phyloP scores from a whole-genome alignment of 1,140 invertebrate genomes.

The Listronotus oregonensis region DNA sequence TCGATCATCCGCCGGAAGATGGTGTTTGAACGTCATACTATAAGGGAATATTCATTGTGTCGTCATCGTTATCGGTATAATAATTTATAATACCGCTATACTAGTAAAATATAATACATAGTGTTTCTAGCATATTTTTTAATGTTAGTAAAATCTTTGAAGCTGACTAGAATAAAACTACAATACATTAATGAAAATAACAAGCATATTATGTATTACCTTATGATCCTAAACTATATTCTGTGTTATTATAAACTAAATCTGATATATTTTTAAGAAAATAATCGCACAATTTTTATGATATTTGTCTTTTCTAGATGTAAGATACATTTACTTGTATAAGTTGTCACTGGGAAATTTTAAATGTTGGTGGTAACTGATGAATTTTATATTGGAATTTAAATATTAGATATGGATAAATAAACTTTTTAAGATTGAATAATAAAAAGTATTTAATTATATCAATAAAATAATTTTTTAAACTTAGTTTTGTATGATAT shows the following conservation, averaged over 20 bases:
- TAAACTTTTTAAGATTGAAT: background rate
- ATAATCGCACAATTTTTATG: conserved; percentile 30
- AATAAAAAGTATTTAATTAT: background rate
- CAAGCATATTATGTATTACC: background rate
- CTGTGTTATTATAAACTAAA: conserved; percentile 24
- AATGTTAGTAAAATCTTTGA: no score
- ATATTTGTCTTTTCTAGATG: conserved; percentile 18
- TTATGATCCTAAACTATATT: conserved; percentile 11
- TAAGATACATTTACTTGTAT: background rate
- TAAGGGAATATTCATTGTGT: no score
- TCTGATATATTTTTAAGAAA: conserved; percentile 23
- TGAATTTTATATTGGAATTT: conserved; percentile 2
- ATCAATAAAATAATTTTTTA: background rate
- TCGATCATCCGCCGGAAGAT: no score
- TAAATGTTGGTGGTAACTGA: background rate
- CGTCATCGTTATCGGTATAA: no score
- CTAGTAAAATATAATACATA: no score
- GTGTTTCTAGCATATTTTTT: no score
- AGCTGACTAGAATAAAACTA: no score
- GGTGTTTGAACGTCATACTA: no score
- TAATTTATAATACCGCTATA: no score
- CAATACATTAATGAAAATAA: no score
- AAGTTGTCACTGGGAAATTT: conserved; percentile 1
- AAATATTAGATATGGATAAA: background rate
- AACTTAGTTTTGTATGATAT: background rate